Evolutionary conservation across 2,113 vertebrate species (phyloP).

Genomic region (Meles meles): DNA sequence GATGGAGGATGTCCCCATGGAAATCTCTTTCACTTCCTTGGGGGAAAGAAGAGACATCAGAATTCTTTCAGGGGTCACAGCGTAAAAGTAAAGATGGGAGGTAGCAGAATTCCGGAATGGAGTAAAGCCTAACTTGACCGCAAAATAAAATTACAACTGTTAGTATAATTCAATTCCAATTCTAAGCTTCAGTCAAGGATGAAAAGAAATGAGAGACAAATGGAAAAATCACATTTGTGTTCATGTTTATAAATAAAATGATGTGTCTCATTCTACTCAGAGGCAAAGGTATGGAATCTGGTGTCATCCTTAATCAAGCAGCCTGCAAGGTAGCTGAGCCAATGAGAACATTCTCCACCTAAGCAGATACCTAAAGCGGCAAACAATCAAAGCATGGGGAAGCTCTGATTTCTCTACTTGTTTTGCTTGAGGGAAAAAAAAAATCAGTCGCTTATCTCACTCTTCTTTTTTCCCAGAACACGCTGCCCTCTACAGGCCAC

Average conservation of each 20-base stretch:
- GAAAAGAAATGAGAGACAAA: background rate
- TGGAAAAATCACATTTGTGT: background rate
- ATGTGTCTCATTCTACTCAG: background rate
- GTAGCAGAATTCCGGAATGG: background rate
- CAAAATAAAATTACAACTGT: background rate
- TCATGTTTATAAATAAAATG: background rate
- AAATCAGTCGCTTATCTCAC: background rate
- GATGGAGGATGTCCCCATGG: background rate
- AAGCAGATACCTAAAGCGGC: background rate
- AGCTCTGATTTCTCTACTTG: background rate
- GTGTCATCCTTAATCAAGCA: background rate
- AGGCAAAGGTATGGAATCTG: background rate
- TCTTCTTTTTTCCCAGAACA: background rate
- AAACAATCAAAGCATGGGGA: background rate
- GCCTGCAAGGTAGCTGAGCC: background rate
- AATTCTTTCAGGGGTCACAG: background rate
- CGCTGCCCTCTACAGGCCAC: conserved; percentile 56
- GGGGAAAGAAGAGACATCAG: background rate
- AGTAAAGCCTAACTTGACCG: background rate
- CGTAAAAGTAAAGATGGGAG: background rate
- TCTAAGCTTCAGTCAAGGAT: background rate
- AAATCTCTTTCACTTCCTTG: background rate
- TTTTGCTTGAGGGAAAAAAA: background rate
- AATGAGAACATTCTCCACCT: background rate
- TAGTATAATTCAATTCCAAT: background rate